Evolutionary conservation across 1,140 invertebrate species (phyloP), one percentile per base, ranked within the genome.

Genomic region (Drosophila burlai): DNA sequence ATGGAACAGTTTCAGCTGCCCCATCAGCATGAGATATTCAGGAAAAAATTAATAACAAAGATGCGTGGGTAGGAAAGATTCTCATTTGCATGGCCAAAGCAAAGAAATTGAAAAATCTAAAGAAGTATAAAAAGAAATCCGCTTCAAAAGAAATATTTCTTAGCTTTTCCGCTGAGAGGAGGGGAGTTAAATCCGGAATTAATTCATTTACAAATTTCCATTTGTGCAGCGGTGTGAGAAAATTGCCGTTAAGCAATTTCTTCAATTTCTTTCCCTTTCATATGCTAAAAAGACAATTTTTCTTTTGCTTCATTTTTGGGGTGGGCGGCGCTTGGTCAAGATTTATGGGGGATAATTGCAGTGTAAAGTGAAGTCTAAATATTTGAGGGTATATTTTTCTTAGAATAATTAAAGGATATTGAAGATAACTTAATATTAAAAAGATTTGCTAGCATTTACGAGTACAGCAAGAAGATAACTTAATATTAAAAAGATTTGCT

Each of bases 191-290:
- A 61, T 58, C 38, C 40, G 46, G 58, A 71, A 87, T 87, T 81
- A 87, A 89, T 89, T 87, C 74, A 87, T 89, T 87, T 78, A 76
- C 63, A 71, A 61, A 73, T 69, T 83, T 76, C 38, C 31, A 29
- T 78, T 34, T 68, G 47, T 62, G 52, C 57, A 16, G 18, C 34
- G 24, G n/a, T 61, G 54, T 54, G 24, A 55, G 63, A 67, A 86
- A 82, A 74, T 55, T 89, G 84, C 84, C 65, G 65, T 74, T 84
- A 72, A 81, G 84, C 84, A 81, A 72, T 87, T 89, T 80, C 54
- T 60, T 47, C 76, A 78, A 66, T 87, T 83, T 80, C 54, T 64
- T 52, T 83, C 78, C 71, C 47, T 73, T 52, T 87, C 36, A 43
- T 64, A 66, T 68, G 68, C 50, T 40, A 29, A 80, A 24, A 61